Conservation (phyloP, 2,888 invertebrate genomes). For the Eurytoma adleriae region DNA sequence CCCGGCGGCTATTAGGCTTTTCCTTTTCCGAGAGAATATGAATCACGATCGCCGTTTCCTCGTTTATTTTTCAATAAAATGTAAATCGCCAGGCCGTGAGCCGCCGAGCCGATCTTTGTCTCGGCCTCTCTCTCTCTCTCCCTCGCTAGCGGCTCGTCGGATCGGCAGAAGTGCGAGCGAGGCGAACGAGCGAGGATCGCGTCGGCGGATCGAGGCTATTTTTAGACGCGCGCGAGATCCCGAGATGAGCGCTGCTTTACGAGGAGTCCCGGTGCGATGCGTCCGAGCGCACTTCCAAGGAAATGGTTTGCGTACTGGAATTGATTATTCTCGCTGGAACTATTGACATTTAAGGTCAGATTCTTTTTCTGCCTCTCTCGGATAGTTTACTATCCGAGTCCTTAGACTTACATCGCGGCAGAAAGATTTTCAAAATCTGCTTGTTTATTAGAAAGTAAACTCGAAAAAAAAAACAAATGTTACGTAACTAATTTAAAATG, state of each 20-base stretch:
- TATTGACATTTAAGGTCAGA: conserved; percentile 10
- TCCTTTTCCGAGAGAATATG: conserved; percentile 31
- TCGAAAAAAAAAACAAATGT: too few species aligned
- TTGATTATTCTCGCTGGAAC: conserved; percentile 22
- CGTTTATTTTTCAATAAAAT: conserved; percentile 35
- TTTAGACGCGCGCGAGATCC: background rate
- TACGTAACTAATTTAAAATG: too few species aligned
- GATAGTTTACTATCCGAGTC: too few species aligned
- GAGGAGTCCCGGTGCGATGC: conserved; percentile 11
- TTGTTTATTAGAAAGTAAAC: too few species aligned
- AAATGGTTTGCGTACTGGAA: conserved; percentile 35
- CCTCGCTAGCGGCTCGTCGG: too few species aligned
- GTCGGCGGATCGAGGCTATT: background rate
- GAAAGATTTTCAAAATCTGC: too few species aligned
- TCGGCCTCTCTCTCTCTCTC: conserved; percentile 10
- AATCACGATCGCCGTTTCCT: conserved; percentile 7
- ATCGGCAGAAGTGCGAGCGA: background rate
- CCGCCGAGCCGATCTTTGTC: background rate
- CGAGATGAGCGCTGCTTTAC: conserved; percentile 1
- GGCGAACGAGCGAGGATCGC: background rate
- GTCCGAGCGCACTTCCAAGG: conserved; percentile 17
- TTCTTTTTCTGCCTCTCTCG: too few species aligned
- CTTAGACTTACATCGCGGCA: too few species aligned
- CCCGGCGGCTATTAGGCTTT: conserved; percentile 10
- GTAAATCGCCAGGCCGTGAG: conserved; percentile 8